Base-by-base conservation (phyloP, 35 echinoderm and acorn worm species). In the Anneissia japonica region DNA sequence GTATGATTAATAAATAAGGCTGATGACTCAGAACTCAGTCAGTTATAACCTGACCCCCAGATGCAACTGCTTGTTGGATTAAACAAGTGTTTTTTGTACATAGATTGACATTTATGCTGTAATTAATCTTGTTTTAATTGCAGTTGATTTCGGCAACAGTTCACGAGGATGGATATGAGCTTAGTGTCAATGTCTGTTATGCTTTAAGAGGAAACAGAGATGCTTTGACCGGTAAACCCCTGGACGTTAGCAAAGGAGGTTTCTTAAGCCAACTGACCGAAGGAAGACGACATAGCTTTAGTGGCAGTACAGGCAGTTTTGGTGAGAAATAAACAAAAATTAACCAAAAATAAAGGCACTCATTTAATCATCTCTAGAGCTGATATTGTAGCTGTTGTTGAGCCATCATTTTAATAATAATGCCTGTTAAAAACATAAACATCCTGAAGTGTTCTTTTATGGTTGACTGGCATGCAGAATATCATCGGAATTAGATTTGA, bases 131-230 rank as follows among this genome's bases (percentile, higher is more conserved):
- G 30, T 39, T 55, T 31, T 30, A 55, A 83, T 85, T 88, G 28
- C 89, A 99, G 96, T 73, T 99, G 31, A 77, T 89, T 39, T 82
- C 92, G 80, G 91, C 96, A 36, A 87, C 96, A 40, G 96, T 99
- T 16, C 96, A 99, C 87, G 96, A 99, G 77, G 96, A 99, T 89
- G 96, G 95, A 21, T 99, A 99, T 92, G 96, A 99, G 86, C 83
- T 99, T 30, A 99, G 89, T 77, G 73, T 99, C 39, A 91, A 86
- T 43, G 96, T 92, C 23, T 89, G 86, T 37, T 99, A 92, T 77
- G 46, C 80, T 46, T 78, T 99, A 38, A 81, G 92, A 90, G 96
- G 96, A n/a, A 46, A 76, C 21, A 90, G 91, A 77, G 92, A 99
- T 87, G 30, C 75, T 14, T 73, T 94, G 88, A 99, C 92, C 26